These are phyloP conservation scores for Pammene fasciana DNA, from an alignment of 2,888 invertebrate genomes.

Conservation along the genomic window DNA sequence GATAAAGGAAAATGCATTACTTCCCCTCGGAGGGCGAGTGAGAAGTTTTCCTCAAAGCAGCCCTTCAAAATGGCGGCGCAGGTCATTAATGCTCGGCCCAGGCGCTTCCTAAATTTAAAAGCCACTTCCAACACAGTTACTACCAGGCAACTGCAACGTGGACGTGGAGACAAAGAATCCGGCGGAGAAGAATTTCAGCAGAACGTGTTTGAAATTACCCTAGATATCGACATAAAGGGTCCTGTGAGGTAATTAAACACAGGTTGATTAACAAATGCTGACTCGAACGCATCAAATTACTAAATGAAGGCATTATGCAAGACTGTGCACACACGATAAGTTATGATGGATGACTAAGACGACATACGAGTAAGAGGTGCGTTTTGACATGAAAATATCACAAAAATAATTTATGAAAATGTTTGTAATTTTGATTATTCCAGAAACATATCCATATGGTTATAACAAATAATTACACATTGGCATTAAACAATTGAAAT, in stretches of 20 bases:
- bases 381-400: too few species aligned
- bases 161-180: conserved; percentile 50
- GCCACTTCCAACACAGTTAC: conserved; percentile 69
- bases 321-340: not conserved
- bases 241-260: not conserved
- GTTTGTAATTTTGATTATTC: too few species aligned
- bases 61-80: conserved; percentile 74
- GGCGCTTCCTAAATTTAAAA: conserved; percentile 72
- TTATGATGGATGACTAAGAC: not conserved
- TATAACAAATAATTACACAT: too few species aligned
- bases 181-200: conserved; percentile 49
- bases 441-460: too few species aligned
- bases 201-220: conserved; percentile 45
- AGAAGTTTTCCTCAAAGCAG: conserved; percentile 72
- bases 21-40: conserved; percentile 67
- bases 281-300: not conserved
- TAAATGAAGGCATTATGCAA: not conserved
- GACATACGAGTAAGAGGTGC: too few species aligned
- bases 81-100: conserved; percentile 74
- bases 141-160: conserved; percentile 53
- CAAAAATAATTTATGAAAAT: too few species aligned
- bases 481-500: too few species aligned
- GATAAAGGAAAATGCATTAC: conserved; percentile 83
- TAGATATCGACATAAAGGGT: conserved; percentile 5
- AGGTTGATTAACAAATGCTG: not conserved